phyloP scores from a whole-genome alignment of 2,797 vertebrate genomes.

The Rachycentron canadum region DNA sequence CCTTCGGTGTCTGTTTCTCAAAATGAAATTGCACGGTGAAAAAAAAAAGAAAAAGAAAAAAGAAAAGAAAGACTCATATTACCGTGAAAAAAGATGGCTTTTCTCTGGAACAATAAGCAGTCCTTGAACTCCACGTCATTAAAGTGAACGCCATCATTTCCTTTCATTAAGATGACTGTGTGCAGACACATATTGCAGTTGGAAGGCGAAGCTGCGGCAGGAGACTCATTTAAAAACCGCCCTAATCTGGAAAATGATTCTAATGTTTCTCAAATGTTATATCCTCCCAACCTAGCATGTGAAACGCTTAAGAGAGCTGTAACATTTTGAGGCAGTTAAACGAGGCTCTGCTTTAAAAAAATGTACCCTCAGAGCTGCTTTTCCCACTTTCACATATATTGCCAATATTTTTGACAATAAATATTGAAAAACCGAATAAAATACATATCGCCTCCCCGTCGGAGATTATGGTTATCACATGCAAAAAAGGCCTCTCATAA shows the following conservation, averaged over 20 bases:
- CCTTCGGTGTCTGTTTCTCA: constrained; percentile 83
- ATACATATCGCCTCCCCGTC: constrained; percentile 52
- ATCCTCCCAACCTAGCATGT: constrained; percentile 80
- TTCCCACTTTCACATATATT: constrained; percentile 71
- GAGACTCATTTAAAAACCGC: constrained; percentile 85
- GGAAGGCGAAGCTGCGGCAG: constrained; percentile 82
- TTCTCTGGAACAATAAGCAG: constrained; percentile 87
- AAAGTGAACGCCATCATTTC: constrained; percentile 87
- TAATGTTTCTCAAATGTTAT: constrained; percentile 87
- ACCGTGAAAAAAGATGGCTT: constrained; percentile 84
- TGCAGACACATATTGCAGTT: constrained; percentile 86
- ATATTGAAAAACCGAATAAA: constrained; percentile 77
- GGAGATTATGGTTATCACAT: constrained; percentile 67
- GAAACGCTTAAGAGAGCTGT: constrained; percentile 71
- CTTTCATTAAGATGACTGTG: constrained; percentile 87
- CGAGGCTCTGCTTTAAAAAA: constrained; percentile 62
- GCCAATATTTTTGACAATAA: constrained; percentile 79
- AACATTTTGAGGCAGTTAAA: constrained; percentile 78
- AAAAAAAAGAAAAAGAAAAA: constrained; percentile 45
- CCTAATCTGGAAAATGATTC: constrained; percentile 86
- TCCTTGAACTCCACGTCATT: constrained; percentile 87
- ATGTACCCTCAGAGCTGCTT: constrained; percentile 67
- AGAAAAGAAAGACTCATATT: constrained; percentile 81
- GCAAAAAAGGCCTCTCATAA: constrained; percentile 70
- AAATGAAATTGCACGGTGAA: constrained; percentile 80